Conservation (phyloP, 2,113 vertebrate species). For the Pelusios castaneus region DNA sequence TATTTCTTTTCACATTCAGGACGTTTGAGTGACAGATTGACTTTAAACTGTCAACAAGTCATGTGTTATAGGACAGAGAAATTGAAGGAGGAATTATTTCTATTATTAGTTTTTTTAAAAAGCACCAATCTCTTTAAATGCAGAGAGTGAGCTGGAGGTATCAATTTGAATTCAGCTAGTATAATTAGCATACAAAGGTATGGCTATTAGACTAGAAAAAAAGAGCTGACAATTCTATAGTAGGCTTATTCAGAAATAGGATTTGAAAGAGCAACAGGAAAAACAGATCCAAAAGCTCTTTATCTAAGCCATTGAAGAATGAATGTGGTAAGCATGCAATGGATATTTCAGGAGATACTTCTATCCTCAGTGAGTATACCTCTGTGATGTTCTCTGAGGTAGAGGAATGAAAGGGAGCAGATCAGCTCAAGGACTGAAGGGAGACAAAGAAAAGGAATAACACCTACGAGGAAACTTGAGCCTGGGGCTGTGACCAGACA, state of each 20-base stretch:
- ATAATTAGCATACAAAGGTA: neutral
- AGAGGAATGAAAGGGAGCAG: neutral
- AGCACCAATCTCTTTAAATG: neutral
- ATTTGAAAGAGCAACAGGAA: neutral
- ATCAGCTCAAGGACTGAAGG: neutral
- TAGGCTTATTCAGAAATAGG: neutral
- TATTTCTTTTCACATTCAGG: neutral
- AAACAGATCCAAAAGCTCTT: neutral
- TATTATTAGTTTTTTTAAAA: neutral
- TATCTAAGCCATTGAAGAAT: neutral
- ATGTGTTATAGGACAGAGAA: neutral
- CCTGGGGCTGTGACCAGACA: accelerated
- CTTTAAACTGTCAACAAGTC: neutral
- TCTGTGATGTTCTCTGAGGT: neutral
- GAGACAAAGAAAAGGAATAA: neutral
- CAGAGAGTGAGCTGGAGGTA: neutral
- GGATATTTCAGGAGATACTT: neutral
- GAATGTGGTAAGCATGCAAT: neutral
- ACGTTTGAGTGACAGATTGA: neutral
- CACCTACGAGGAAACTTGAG: no score
- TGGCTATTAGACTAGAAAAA: neutral
- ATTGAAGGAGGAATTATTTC: neutral
- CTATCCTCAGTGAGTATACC: neutral
- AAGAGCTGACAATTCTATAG: neutral
- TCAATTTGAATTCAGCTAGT: neutral